phyloP scores from a whole-genome alignment of 1,140 invertebrate genomes.

The Papilio machaon region DNA sequence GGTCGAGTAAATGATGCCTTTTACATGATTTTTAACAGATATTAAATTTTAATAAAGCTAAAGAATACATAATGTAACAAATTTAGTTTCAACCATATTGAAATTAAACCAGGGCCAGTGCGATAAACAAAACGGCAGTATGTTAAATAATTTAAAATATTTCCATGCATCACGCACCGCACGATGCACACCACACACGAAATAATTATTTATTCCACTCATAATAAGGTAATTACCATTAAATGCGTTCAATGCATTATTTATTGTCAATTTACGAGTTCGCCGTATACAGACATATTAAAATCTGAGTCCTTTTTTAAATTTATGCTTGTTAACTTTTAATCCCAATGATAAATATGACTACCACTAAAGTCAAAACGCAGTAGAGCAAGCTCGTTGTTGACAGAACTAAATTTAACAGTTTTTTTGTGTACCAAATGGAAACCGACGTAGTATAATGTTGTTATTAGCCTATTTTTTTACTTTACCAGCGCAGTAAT shows the following conservation, averaged over 20 bases:
- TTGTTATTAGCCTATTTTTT: no score
- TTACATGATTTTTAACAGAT: no score
- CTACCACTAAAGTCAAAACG: neutral
- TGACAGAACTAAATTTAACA: no score
- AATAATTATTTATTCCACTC: conserved; percentile 68
- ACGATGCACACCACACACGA: conserved; percentile 60
- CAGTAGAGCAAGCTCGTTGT: neutral
- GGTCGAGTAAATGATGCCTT: no score
- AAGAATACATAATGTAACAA: no score
- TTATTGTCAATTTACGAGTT: conserved; percentile 50
- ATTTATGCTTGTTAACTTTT: conserved; percentile 34
- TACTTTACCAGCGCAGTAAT: no score
- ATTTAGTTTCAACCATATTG: neutral
- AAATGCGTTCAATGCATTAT: conserved; percentile 58
- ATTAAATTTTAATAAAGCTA: no score
- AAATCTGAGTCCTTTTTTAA: conserved; percentile 42
- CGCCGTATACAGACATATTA: conserved; percentile 42
- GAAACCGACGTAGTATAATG: no score
- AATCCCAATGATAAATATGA: neutral
- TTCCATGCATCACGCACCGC: conserved; percentile 62
- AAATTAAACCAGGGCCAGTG: neutral
- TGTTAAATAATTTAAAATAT: conserved; percentile 61
- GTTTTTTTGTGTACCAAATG: no score
- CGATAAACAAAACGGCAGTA: conserved; percentile 28
- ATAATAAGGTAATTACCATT: conserved; percentile 70